Conservation (phyloP, 2,888 invertebrate species). For the Hydriomena furcata region DNA sequence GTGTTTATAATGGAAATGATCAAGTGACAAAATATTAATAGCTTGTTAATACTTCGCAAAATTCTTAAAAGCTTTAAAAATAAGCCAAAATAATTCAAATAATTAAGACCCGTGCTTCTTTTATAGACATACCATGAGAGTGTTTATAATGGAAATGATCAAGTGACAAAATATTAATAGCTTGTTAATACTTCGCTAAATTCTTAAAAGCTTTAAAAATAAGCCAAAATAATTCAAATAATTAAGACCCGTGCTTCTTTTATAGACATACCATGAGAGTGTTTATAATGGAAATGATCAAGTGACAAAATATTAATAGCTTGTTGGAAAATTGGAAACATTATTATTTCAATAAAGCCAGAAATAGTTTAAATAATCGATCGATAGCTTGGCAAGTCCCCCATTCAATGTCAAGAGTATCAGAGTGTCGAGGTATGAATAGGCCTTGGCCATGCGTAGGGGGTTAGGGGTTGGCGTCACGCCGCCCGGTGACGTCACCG, state of each 20-base stretch:
- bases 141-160: too few species aligned
- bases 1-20: slow-evolving; percentile 6
- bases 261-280: not conserved
- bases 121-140: not conserved
- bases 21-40: slow-evolving; percentile 3
- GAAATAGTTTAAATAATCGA: slow-evolving; percentile 12
- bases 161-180: slow-evolving; percentile 5
- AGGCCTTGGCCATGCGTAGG: slow-evolving; percentile 66
- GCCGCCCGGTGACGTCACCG: slow-evolving; percentile 64
- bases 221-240: too few species aligned
- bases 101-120: too few species aligned
- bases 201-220: too few species aligned
- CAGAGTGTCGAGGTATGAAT: slow-evolving; percentile 49
- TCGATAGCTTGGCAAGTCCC: slow-evolving; percentile 28
- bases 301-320: slow-evolving; percentile 6
- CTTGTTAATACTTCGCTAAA: too few species aligned
- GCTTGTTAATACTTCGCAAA: too few species aligned
- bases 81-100: too few species aligned
- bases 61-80: too few species aligned
- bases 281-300: not conserved
- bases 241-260: too few species aligned
- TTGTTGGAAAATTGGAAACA: too few species aligned
- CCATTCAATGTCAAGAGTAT: slow-evolving; percentile 64
- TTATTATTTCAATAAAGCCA: slow-evolving; percentile 1
- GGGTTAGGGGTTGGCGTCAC: slow-evolving; percentile 60